These are phyloP conservation scores for Sinhomidia bicolor DNA, from an alignment of 2,888 invertebrate species.

Conservation along the genomic window DNA sequence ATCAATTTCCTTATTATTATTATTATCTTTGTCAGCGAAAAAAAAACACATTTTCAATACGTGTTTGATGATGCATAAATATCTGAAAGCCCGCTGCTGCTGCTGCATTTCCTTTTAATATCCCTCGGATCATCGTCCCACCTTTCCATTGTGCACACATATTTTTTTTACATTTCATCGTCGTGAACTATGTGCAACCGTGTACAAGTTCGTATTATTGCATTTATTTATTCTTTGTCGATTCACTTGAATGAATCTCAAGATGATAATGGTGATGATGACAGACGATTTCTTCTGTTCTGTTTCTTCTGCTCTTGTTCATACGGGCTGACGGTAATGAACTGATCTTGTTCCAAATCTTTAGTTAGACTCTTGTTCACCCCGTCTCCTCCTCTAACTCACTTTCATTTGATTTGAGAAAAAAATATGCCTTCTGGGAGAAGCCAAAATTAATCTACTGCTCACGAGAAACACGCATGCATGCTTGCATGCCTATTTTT, in stretches of 20 bases:
- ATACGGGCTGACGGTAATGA: constrained; percentile 45
- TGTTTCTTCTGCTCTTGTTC: constrained; percentile 16
- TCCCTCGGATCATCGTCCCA: too few relatives aligned
- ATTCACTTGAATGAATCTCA: constrained; percentile 6
- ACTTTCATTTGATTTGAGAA: constrained; percentile 46
- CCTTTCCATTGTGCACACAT: background rate
- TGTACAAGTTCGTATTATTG: background rate
- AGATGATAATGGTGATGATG: too few relatives aligned
- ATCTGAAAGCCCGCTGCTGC: background rate
- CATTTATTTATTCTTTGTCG: background rate
- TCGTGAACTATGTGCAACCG: too few relatives aligned
- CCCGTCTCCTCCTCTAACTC: background rate
- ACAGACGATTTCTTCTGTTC: too few relatives aligned
- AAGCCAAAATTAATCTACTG: constrained; percentile 57
- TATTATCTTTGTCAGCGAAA: too few relatives aligned
- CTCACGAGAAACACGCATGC: constrained; percentile 43
- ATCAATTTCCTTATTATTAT: constrained; percentile 33
- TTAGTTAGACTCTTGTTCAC: background rate
- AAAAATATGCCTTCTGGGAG: constrained; percentile 49
- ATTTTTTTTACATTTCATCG: background rate
- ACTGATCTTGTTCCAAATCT: constrained; percentile 63
- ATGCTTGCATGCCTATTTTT: too few relatives aligned
- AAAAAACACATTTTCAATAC: background rate
- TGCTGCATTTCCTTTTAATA: background rate
- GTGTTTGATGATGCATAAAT: background rate